Base-by-base conservation (phyloP, 2,113 vertebrate genomes). In the Mustela lutreola region DNA sequence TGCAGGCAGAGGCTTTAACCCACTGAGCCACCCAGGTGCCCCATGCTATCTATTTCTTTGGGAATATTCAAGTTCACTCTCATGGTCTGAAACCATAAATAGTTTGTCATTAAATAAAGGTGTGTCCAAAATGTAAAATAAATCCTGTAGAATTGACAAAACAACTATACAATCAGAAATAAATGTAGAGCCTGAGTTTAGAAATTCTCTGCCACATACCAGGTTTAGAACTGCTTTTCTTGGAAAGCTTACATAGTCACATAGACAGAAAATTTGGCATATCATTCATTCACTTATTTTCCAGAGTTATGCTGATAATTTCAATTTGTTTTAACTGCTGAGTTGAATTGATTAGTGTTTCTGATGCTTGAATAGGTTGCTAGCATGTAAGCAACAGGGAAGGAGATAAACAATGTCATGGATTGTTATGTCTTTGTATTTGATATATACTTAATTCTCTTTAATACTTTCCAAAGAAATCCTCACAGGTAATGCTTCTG, bases 291-390 rank as follows among this genome's bases (percentile, higher is more conserved):
- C 36, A 62, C 58, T 82, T 81, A 31, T 33, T 94, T 80, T 89
- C 56, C 60, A 71, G 80, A 62, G n/a, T 53, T 28, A 11, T 42
- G n/a, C 26, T 95, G 78, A 88, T 75, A 42, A 71, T 86, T 94
- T 95, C 36, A 75, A 16, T 79, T 95, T 63, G 50, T 81, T 85
- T 81, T 71, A 63, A 60, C 80, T 92, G n/a, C 24, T 80, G 26
- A 50, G 31, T 75, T 89, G 78, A 73, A 89, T 39, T 92, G 67
- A 56, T 83, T 48, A 48, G 24, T 88, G 31, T 94, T 92, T 92
- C 53, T 89, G 39, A 73, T 58, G 45, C 71, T 65, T 79, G 36
- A 80, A 78, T 31, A 60, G 31, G 42, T 73, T 89, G 71, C 28
- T 88, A 79, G 73, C 62, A 33, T 75, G 89, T 26, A 42, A 88